Evolutionary conservation across 2,797 vertebrate species (phyloP).

Genomic region (Acanthis flammea): DNA sequence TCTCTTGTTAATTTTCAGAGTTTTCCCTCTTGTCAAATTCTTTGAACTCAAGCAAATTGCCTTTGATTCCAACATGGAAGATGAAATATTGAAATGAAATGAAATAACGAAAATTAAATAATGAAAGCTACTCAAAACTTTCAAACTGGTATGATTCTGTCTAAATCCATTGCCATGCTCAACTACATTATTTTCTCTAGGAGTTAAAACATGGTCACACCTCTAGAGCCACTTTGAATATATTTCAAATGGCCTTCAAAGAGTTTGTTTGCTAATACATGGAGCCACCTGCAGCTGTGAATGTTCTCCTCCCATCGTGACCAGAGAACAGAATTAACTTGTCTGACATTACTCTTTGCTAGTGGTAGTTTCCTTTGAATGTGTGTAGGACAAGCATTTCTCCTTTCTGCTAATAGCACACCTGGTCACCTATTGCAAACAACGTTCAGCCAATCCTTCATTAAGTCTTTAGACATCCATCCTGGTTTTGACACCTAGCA

Average conservation of each 20-base stretch:
- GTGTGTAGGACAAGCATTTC: neutral
- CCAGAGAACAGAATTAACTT: neutral
- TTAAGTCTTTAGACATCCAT: slow-evolving; percentile 45
- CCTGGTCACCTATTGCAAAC: neutral
- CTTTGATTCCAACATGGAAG: neutral
- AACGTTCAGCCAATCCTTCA: neutral
- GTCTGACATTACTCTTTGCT: neutral
- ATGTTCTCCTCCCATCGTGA: neutral
- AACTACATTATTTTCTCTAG: neutral
- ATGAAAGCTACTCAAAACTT: neutral
- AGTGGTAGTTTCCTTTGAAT: neutral
- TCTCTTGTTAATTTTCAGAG: neutral
- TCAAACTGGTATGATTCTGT: neutral
- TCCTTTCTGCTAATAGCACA: slow-evolving; percentile 1
- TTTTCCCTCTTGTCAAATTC: neutral
- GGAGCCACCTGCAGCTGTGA: neutral
- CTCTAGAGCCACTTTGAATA: neutral
- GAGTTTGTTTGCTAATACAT: neutral
- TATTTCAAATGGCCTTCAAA: neutral
- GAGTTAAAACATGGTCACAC: neutral
- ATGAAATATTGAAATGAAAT: neutral
- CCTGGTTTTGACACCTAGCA: slow-evolving; percentile 46
- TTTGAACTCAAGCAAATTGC: neutral
- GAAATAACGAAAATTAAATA: too few relatives aligned
- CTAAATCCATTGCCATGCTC: neutral